Conservation (phyloP, 2,888 invertebrate species). For the Leptinotarsa haldemani region DNA sequence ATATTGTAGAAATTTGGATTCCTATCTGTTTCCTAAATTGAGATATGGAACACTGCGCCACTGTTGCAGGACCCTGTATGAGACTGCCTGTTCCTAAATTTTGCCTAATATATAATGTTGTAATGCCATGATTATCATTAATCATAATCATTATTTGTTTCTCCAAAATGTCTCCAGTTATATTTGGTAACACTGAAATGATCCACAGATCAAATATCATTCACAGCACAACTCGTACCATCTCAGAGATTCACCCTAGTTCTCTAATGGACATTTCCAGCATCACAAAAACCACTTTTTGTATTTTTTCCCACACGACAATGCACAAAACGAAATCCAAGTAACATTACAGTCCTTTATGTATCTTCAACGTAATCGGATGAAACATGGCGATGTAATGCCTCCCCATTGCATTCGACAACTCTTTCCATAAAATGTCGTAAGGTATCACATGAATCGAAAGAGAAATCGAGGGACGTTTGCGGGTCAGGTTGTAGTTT, state of each 20-base stretch:
- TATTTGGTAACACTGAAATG: no score
- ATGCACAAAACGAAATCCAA: slow-evolving; percentile 6
- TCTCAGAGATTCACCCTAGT: neutral
- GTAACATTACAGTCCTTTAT: neutral
- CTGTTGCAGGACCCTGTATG: no score
- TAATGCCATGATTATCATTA: no score
- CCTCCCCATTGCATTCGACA: neutral
- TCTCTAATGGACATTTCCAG: neutral
- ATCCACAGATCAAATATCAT: no score
- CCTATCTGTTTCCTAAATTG: no score
- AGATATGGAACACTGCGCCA: no score
- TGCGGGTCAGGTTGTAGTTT: slow-evolving; percentile 13
- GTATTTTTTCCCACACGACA: neutral
- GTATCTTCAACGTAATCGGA: slow-evolving; percentile 2
- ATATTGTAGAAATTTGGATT: no score
- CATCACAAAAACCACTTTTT: neutral
- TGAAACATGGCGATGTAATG: slow-evolving; percentile 13
- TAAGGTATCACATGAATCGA: neutral
- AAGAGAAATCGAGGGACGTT: neutral
- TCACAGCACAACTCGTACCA: no score
- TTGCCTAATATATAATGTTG: no score
- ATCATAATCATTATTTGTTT: no score
- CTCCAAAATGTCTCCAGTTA: no score
- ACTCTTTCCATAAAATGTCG: neutral
- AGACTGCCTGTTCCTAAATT: no score